Base-by-base conservation (phyloP, 2,888 invertebrate species). In the Muscina levida region DNA sequence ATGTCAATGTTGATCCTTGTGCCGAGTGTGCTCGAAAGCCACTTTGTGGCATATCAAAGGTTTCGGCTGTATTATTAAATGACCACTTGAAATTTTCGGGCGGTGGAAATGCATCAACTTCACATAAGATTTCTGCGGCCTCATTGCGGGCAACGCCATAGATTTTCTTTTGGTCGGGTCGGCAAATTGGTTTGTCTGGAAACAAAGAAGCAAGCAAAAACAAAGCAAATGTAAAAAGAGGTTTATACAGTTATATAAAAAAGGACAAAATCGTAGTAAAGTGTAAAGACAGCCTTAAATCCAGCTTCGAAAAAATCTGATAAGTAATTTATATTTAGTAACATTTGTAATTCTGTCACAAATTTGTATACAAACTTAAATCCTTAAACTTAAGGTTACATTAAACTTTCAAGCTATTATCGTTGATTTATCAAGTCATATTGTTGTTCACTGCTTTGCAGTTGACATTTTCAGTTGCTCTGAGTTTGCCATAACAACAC, bases 31-130 rank as follows among this genome's bases (percentile, higher is more conserved):
- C 91, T 56, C 89, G 87, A 89, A 93, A 95, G 84, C 95, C 94
- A 85, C 92, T 92, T 84, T 93, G 93, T 48, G 94, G 93, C 87
- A 97, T 93, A 87, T 96, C 96, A 82, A 94, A 92, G 84, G 94
- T 94, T 88, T 96, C 96, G 83, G 95, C 94, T 46, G 96, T 95
- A 91, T 96, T 97, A 91, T 97, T 97, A 89, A 97, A 95, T 31
- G 94, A 94, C 97, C 97, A 97, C 85, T 95, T 95, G 90, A 96
- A 97, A 87, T 93, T 94, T 87, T 95, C 94, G 1, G 96, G 96
- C 0, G 94, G 93, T 15, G 97, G 97, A 89, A 95, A 96, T 22
- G 96, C 94, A 87, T 97, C 96, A 57, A 97, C 97, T 90, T 95
- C 95, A 89, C 97, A 97, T 65, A 93, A 91, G 75, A 97, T 94